Conservation (phyloP, 2,113 vertebrate species). For the Hystrix cristata region DNA sequence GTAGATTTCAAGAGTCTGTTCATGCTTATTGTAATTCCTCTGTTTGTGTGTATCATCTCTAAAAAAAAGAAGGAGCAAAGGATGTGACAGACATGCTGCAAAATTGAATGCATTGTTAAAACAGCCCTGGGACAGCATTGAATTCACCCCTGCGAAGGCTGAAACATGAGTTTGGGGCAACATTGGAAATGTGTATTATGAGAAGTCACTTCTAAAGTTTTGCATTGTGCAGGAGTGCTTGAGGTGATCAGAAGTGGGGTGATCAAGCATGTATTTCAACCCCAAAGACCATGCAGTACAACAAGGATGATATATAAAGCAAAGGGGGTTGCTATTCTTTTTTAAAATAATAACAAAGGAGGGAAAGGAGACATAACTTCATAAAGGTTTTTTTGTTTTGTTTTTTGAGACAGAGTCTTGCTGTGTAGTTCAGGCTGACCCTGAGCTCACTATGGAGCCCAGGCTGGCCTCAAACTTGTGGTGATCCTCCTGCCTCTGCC, state of each 20-base stretch:
- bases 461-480: no score
- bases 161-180: constrained; percentile 12
- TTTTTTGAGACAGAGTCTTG: no score
- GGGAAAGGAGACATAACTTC: not conserved
- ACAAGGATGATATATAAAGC: not conserved
- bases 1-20: constrained; percentile 69
- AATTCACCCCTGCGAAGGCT: constrained; percentile 23
- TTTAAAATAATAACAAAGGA: not conserved
- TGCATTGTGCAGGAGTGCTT: not conserved
- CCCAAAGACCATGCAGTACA: not conserved
- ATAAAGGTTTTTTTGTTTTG: not conserved
- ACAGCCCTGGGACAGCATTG: not conserved
- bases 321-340: not conserved
- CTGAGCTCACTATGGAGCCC: no score
- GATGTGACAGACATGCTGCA: constrained; percentile 62
- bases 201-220: not conserved
- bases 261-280: not conserved
- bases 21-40: constrained; percentile 50
- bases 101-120: constrained; percentile 22
- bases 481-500: no score
- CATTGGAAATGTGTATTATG: not conserved
- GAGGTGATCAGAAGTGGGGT: not conserved
- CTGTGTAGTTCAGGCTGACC: no score
- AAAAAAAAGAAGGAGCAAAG: not conserved
- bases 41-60: constrained; percentile 39